Conservation (phyloP, 2,113 vertebrate genomes). For the Trachemys scripta region DNA sequence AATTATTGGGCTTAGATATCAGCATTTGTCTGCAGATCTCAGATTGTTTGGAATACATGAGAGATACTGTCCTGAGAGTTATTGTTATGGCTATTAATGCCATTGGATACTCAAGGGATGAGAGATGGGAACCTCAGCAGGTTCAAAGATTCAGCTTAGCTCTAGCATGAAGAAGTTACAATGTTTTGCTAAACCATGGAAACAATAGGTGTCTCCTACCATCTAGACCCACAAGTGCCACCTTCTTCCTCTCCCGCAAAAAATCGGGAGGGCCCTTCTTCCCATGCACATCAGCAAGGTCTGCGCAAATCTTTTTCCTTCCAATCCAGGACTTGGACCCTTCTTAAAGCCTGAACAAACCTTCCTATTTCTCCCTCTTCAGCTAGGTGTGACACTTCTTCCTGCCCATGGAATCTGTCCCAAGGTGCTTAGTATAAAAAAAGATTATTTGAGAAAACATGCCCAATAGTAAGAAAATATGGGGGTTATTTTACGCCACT, state of each 20-base stretch:
- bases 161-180: neutral
- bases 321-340: neutral
- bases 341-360: neutral
- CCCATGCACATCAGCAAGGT: neutral
- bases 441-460: neutral
- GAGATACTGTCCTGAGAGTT: neutral
- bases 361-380: neutral
- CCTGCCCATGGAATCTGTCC: neutral
- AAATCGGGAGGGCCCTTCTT: neutral
- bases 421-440: neutral
- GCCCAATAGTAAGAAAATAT: neutral
- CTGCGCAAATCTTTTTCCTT: neutral
- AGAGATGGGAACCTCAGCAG: neutral
- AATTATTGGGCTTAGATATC: conserved; percentile 29
- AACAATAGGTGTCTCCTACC: neutral
- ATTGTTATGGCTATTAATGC: neutral
- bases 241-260: neutral
- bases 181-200: neutral
- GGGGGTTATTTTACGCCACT: neutral
- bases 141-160: neutral
- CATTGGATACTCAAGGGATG: neutral
- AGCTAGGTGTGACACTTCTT: neutral
- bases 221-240: neutral
- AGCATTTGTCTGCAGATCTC: neutral
- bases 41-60: conserved; percentile 20